Conservation (phyloP, 2,113 vertebrate species). For the Oostethus manadensis region DNA sequence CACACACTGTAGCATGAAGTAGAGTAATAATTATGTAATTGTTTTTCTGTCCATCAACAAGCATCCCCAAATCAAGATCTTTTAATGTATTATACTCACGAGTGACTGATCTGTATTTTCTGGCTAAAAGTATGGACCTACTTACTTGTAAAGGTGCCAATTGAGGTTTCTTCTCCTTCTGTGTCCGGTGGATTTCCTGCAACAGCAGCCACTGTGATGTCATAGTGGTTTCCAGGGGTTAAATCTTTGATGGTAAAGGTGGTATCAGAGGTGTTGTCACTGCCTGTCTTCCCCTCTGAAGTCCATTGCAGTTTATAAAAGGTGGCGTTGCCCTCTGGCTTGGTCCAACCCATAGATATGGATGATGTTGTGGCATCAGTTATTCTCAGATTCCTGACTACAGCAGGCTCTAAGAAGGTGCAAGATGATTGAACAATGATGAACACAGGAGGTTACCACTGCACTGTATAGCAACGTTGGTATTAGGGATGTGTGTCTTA, state of each 20-base stretch:
- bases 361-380: constrained; percentile 14
- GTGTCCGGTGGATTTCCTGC: not conserved
- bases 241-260: not conserved
- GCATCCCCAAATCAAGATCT: too few species aligned
- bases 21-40: too few species aligned
- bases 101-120: not conserved
- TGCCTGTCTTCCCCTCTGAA: rapidly evolving
- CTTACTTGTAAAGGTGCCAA: constrained; percentile 16
- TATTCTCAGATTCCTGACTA: constrained; percentile 4
- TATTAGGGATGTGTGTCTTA: not conserved
- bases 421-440: not conserved
- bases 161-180: not conserved
- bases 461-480: not conserved
- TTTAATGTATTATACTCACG: too few species aligned
- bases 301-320: constrained; percentile 15
- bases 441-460: not conserved
- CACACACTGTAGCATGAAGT: too few species aligned
- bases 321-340: constrained; percentile 20
- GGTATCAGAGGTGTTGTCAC: not conserved
- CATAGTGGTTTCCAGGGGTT: constrained; percentile 3
- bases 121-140: not conserved
- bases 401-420: constrained; percentile 16
- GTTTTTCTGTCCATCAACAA: too few species aligned
- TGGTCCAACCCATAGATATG: constrained; percentile 20
- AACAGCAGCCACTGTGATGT: constrained; percentile 20